A percentile compares a stretch with the other conserved stretches of the same genome.
Conservation (phyloP, 2,797 vertebrate species). For the Chaetophractus vellerosus region DNA sequence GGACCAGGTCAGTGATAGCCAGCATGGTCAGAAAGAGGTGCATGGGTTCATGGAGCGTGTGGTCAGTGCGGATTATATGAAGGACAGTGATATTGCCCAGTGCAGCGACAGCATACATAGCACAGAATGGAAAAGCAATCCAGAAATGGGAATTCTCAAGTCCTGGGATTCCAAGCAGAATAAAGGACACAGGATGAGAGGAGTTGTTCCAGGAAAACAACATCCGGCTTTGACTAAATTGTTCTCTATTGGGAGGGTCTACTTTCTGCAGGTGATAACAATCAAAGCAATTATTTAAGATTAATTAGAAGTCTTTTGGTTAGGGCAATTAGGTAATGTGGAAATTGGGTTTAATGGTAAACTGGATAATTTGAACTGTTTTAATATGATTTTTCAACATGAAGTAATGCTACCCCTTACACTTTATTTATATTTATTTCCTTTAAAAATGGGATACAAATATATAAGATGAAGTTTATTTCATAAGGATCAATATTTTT, state of each 20-base stretch:
- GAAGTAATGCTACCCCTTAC: no score
- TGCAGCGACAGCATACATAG: no score
- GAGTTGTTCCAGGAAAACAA: neutral
- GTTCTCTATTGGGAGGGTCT: neutral
- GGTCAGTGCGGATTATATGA: no score
- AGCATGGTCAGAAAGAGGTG: no score
- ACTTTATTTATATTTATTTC: no score
- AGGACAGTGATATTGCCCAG: no score
- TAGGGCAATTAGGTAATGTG: neutral
- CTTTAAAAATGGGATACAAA: neutral
- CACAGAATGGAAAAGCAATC: no score
- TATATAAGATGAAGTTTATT: neutral
- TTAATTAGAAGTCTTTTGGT: neutral
- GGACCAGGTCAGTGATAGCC: slow-evolving; percentile 85
- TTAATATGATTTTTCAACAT: no score
- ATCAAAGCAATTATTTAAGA: neutral
- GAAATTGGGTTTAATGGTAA: neutral
- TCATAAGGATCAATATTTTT: neutral
- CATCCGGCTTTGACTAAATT: neutral
- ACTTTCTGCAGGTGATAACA: neutral
- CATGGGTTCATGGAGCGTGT: no score
- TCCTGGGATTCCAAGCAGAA: slow-evolving; percentile 79
- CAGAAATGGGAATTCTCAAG: no score
- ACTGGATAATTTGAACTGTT: neutral
- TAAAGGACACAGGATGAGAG: slow-evolving; percentile 64